Conservation (phyloP, 30 jellyfish, hydroid and myxozoan genomes). For the Chironex yamaguchii region DNA sequence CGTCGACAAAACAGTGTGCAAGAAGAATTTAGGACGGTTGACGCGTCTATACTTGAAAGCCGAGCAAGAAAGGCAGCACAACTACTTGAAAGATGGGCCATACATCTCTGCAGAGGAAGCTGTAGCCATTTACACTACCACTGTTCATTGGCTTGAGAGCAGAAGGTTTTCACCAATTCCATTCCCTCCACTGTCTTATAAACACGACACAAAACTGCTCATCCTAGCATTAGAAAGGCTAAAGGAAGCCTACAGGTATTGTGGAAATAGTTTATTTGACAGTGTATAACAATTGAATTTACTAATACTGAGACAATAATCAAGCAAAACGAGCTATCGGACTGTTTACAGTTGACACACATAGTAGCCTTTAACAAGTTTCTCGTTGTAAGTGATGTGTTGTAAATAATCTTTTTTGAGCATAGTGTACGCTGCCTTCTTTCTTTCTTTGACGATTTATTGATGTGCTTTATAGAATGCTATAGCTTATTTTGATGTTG, state of each 20-base stretch:
- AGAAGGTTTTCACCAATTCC: constrained; percentile 98
- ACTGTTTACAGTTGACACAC: no score
- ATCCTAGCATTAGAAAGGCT: constrained; percentile 93
- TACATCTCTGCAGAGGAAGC: constrained; percentile 99
- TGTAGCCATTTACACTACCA: constrained; percentile 99
- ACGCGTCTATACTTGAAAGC: constrained; percentile 97
- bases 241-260: constrained; percentile 98
- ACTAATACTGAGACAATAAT: no score
- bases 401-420: no score
- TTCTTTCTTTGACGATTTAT: no score
- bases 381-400: no score
- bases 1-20: constrained; percentile 99
- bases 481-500: no score
- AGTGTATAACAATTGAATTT: no score
- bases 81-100: constrained; percentile 98
- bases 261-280: no score
- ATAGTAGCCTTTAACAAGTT: no score
- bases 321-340: no score
- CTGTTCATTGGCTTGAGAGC: constrained; percentile 99
- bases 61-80: constrained; percentile 99
- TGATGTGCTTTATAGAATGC: no score
- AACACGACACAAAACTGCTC: constrained; percentile 98
- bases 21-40: constrained; percentile 95
- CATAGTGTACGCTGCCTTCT: no score
- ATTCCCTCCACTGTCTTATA: constrained; percentile 97